Evolutionary conservation across 2,113 vertebrate genomes (phyloP), one percentile per base, ranked within the genome.

Genomic region (Sebastes fasciatus): DNA sequence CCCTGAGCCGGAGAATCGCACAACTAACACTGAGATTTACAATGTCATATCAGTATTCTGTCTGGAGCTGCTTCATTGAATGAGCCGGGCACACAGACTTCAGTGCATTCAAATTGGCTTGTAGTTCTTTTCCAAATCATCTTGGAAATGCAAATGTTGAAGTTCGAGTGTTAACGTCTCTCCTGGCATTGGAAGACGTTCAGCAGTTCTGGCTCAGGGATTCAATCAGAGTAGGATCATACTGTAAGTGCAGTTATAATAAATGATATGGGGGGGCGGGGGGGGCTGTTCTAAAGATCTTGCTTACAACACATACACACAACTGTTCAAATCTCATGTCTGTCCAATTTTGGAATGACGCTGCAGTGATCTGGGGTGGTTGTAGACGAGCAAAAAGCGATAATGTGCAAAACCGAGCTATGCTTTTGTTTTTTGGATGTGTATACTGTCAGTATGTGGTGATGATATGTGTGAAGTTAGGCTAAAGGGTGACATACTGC

Each of bases 41-140:
- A 52, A 77, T 26, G 80, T 48, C 49, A 58, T 66, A 54, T 73
- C 46, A 48, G 54, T 54, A 43, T 91, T 79, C 55, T 57, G 67
- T 52, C 49, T 60, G 34, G 34, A 34, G 34, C 34, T 34, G 3
- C 34, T 34, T 34, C 34, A 34, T 34, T 34, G 34, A 4, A 34
- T 34, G 61, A 76, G 55, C 68, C 42, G 55, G 55, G 34, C 34
- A 42, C 46, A 8, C 49, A 19, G 54, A 69, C 14, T 73, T 57
- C 48, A 54, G 45, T 64, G 34, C 34, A 34, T 62, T 19, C 3
- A 54, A 0, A 52, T 46, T 34, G 34, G 34, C 34, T 34, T 34
- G 34, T 34, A 34, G 34, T 34, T 34, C 45, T 71, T 77, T 42
- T 19, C 21, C 49, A 57, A 73, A 66, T 68, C 21, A 17, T 63